phyloP scores from a whole-genome alignment of 2,113 vertebrate species.

The Mola mola region DNA sequence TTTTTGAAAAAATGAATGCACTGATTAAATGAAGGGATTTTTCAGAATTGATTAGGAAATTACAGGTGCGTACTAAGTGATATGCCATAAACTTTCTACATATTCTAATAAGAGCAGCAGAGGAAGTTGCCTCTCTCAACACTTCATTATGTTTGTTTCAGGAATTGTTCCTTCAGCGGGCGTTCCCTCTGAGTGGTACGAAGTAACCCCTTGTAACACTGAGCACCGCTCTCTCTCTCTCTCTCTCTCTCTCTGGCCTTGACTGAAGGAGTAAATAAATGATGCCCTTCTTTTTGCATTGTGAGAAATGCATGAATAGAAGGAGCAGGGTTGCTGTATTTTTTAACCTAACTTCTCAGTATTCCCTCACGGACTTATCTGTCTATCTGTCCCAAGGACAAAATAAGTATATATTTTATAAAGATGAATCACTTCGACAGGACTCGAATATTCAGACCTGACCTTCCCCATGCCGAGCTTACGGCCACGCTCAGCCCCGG shows the following conservation, averaged over 20 bases:
- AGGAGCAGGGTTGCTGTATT: conserved; percentile 63
- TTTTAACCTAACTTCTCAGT: conserved; percentile 66
- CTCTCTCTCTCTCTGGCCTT: conserved; percentile 59
- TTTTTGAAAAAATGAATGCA: not conserved
- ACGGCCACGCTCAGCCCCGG: conserved; percentile 32
- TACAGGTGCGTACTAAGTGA: not conserved
- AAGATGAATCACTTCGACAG: conserved; percentile 71
- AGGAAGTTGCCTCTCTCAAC: not conserved
- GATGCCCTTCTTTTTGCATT: conserved; percentile 62
- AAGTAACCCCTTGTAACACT: conserved; percentile 27
- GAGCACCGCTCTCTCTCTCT: conserved; percentile 18
- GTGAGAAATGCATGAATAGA: conserved; percentile 79
- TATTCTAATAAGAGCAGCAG: not conserved
- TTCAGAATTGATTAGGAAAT: not conserved
- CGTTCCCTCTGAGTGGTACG: conserved; percentile 9
- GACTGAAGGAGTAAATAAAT: conserved; percentile 76
- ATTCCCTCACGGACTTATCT: conserved; percentile 68
- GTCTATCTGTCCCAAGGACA: conserved; percentile 76
- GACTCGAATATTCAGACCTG: conserved; percentile 53
- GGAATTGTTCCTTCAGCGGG: conserved; percentile 1
- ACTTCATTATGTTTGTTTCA: not conserved
- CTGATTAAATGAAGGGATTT: conserved; percentile 4
- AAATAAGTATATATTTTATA: conserved; percentile 75
- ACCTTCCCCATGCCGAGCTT: conserved; percentile 41
- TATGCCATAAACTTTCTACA: not conserved